A percentile compares a stretch with the other conserved stretches of the same genome.
Conservation (phyloP, 2,888 invertebrate species). For the Torymus auratus region DNA sequence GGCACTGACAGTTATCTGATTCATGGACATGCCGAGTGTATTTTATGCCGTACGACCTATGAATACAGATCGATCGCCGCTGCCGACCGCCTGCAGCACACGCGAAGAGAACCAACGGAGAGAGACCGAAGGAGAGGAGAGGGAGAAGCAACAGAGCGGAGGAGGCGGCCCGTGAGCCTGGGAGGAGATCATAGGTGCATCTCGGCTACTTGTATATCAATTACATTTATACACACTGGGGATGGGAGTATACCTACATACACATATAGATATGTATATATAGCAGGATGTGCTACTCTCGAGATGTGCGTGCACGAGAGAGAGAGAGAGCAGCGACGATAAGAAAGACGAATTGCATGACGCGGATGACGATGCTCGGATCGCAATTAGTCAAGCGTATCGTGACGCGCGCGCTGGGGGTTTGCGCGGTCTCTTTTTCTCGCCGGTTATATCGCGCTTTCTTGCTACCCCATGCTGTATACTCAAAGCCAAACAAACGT, state of each 20-base stretch:
- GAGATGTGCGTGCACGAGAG: background rate
- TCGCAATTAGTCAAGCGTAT: constrained; percentile 54
- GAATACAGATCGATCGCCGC: constrained; percentile 75
- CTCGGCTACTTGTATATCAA: constrained; percentile 67
- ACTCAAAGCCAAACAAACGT: no score
- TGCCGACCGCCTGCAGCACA: constrained; percentile 57
- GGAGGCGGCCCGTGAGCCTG: constrained; percentile 58
- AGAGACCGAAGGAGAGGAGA: constrained; percentile 16
- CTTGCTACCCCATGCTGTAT: background rate
- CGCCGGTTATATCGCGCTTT: background rate
- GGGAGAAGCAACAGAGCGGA: background rate
- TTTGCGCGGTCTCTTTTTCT: background rate
- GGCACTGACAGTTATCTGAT: constrained; percentile 77
- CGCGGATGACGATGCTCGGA: constrained; percentile 40
- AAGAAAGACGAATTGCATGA: constrained; percentile 55
- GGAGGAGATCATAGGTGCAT: constrained; percentile 70
- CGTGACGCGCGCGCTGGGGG: constrained; percentile 11
- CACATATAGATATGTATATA: constrained; percentile 12
- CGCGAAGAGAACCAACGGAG: constrained; percentile 15
- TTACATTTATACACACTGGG: constrained; percentile 59
- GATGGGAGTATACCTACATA: background rate
- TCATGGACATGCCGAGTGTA: constrained; percentile 77
- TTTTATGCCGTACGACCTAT: constrained; percentile 77
- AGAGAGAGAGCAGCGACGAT: constrained; percentile 3
- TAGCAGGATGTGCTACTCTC: constrained; percentile 10